These are phyloP conservation scores for Diplodus puntazzo DNA, from an alignment of 2,797 vertebrate species.

Conservation along the genomic window DNA sequence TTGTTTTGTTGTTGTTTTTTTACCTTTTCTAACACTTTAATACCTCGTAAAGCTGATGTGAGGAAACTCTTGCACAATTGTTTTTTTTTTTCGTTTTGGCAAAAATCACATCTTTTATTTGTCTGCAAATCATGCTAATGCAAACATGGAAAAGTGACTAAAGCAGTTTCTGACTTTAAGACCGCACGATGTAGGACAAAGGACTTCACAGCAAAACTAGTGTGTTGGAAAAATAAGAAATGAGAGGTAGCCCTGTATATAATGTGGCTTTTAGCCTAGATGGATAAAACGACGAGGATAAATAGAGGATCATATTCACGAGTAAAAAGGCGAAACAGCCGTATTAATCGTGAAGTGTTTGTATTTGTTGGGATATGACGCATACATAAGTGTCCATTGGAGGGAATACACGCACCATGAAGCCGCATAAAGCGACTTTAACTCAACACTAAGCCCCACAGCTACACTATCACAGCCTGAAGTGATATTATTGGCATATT, in stretches of 20 bases:
- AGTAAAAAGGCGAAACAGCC: not conserved
- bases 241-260: too few species aligned
- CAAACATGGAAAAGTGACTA: not conserved
- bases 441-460: not conserved
- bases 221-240: not conserved
- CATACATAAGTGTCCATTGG: not conserved
- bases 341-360: not conserved
- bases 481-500: not conserved
- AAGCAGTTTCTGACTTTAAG: not conserved
- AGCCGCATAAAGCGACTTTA: not conserved
- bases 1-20: too few species aligned
- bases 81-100: conserved; percentile 9
- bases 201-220: not conserved
- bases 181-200: not conserved
- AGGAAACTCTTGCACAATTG: not conserved
- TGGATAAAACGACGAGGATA: accelerated
- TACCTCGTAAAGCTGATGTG: not conserved
- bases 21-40: not conserved
- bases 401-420: not conserved
- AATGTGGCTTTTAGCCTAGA: not conserved
- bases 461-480: not conserved
- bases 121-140: not conserved
- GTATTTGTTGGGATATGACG: not conserved
- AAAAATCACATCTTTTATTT: not conserved
- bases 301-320: not conserved